A percentile compares a stretch with the other conserved stretches of the same genome.
Evolutionary conservation across 2,888 invertebrate genomes (phyloP).

Genomic region (Germaria angustata): DNA sequence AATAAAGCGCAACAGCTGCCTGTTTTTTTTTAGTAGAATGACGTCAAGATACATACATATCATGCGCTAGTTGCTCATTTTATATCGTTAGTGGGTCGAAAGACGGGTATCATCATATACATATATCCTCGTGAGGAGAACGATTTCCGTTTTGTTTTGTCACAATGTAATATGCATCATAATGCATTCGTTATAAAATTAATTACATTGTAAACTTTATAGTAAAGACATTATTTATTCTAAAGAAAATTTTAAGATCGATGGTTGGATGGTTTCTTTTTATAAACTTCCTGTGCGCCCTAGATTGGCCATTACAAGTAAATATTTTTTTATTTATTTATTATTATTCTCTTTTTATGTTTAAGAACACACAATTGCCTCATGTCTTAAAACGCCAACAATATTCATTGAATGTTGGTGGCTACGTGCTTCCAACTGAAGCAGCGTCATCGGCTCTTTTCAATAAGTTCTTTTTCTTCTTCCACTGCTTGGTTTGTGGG

Average conservation of each 20-base stretch:
- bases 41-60: too few species aligned
- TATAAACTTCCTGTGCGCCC: slow-evolving; percentile 13
- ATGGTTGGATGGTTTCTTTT: neutral
- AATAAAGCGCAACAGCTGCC: too few species aligned
- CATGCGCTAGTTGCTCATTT: too few species aligned
- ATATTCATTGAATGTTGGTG: slow-evolving; percentile 36
- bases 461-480: slow-evolving; percentile 23
- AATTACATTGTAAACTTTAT: too few species aligned
- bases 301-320: slow-evolving; percentile 27
- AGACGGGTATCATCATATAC: too few species aligned
- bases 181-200: too few species aligned
- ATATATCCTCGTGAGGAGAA: too few species aligned
- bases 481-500: slow-evolving; percentile 52
- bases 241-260: neutral
- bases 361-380: slow-evolving; percentile 37
- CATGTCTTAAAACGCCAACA: slow-evolving; percentile 35
- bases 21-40: too few species aligned
- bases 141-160: too few species aligned
- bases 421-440: slow-evolving; percentile 44
- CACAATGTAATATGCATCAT: too few species aligned
- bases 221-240: neutral
- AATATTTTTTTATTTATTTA: neutral
- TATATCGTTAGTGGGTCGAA: too few species aligned
- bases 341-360: neutral
- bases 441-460: slow-evolving; percentile 45